A percentile compares a stretch with the other conserved stretches of the same genome.
These are phyloP conservation scores for Pseudochirops corinnae DNA, from an alignment of 2,797 vertebrate species.

Conservation along the genomic window DNA sequence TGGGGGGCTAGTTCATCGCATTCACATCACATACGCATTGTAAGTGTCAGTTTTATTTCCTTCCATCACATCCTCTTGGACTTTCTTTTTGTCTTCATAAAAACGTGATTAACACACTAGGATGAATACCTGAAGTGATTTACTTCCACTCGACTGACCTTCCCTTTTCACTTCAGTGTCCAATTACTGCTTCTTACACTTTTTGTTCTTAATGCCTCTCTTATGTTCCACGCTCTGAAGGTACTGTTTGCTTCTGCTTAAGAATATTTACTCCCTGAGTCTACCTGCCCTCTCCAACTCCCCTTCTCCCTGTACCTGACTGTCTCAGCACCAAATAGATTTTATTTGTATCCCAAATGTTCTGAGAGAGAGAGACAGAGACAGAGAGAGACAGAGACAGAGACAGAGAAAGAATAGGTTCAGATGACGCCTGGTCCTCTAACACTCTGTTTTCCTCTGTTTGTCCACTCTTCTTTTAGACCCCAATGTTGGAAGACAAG, in stretches of 20 bases:
- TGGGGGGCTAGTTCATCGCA: neutral
- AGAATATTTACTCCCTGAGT: neutral
- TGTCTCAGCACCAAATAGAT: neutral
- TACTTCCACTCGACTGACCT: neutral
- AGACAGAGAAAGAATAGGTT: neutral
- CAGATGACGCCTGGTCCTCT: neutral
- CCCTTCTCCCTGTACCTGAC: neutral
- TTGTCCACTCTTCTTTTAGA: neutral
- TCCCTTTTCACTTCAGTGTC: neutral
- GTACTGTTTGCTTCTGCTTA: neutral
- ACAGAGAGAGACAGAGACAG: neutral
- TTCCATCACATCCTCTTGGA: neutral
- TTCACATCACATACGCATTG: neutral
- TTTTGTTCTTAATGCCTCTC: neutral
- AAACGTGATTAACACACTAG: neutral
- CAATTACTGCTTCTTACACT: neutral
- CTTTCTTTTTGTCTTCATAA: neutral
- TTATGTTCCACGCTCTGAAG: neutral
- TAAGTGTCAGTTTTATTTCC: neutral
- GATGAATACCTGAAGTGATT: neutral
- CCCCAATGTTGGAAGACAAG: neutral
- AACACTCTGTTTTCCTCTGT: neutral
- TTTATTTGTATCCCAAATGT: neutral
- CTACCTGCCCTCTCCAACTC: neutral
- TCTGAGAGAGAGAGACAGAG: neutral